phyloP scores from a whole-genome alignment of 2,888 invertebrate species.

The Pseudeuparius sepicola region DNA sequence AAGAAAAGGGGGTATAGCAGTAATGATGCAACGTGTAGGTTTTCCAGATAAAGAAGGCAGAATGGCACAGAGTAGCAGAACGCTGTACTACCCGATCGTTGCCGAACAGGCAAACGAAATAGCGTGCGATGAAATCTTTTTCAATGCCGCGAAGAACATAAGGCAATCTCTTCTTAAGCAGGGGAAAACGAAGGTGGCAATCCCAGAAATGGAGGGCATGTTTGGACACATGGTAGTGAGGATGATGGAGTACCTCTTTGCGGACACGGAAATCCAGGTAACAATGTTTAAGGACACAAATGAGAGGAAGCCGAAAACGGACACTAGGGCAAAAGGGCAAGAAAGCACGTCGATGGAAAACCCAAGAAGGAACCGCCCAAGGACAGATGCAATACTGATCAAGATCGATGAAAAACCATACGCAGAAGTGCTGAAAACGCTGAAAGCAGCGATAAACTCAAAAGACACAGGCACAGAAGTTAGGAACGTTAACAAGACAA shows the following conservation, averaged over 20 bases:
- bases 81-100: conserved; percentile 15
- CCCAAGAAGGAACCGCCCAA: too few species aligned
- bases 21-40: conserved; percentile 17
- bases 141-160: too few species aligned
- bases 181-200: too few species aligned
- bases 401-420: conserved; percentile 12
- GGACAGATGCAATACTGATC: conserved; percentile 12
- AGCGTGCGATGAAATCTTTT: conserved; percentile 10
- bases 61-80: conserved; percentile 10
- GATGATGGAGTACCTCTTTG: conserved; percentile 15
- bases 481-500: conserved; percentile 6
- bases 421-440: conserved; percentile 15
- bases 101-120: neutral
- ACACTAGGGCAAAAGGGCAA: too few species aligned
- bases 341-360: too few species aligned
- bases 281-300: neutral
- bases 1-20: conserved; percentile 15
- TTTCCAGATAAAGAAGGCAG: conserved; percentile 20
- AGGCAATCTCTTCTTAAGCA: too few species aligned
- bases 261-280: conserved; percentile 8
- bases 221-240: conserved; percentile 7
- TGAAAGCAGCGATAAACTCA: conserved; percentile 14
- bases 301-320: neutral
- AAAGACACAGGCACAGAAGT: conserved; percentile 10
- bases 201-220: conserved; percentile 14